Conservation (phyloP, 2,113 vertebrate genomes). For the Thalassoma bifasciatum region DNA sequence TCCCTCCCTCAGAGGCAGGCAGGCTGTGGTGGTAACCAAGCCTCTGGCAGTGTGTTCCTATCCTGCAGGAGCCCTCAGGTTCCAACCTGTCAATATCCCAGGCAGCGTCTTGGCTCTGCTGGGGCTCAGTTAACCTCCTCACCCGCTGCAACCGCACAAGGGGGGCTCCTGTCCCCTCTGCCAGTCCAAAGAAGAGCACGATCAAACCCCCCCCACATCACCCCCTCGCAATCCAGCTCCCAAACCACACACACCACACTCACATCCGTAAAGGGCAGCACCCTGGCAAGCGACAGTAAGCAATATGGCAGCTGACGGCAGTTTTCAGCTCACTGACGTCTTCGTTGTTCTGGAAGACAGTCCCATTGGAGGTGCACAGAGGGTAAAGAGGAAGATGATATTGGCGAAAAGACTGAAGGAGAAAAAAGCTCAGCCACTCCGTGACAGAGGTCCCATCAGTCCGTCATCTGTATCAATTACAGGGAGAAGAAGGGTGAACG, state of each 20-base stretch:
- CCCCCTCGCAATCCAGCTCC: conserved; percentile 21
- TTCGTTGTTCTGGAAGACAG: conserved; percentile 70
- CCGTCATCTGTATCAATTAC: conserved; percentile 57
- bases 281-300: conserved; percentile 59
- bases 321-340: conserved; percentile 66
- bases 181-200: conserved; percentile 62
- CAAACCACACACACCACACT: conserved; percentile 45
- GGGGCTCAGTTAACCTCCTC: conserved; percentile 83
- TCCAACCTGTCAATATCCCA: conserved; percentile 88
- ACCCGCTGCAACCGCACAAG: conserved; percentile 70
- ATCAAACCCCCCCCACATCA: conserved; percentile 15
- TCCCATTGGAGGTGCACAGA: conserved; percentile 57
- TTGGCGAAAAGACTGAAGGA: conserved; percentile 41
- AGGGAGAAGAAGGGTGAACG: conserved; percentile 28
- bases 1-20: conserved; percentile 72
- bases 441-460: conserved; percentile 50
- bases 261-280: conserved; percentile 76
- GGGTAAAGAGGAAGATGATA: conserved; percentile 40
- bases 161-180: conserved; percentile 67
- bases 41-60: conserved; percentile 87
- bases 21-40: conserved; percentile 81
- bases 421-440: conserved; percentile 40
- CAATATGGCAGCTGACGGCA: conserved; percentile 70
- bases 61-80: conserved; percentile 88
- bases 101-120: conserved; percentile 72